Conservation (phyloP, 2,113 vertebrate species). For the Thamnaconus septentrionalis region DNA sequence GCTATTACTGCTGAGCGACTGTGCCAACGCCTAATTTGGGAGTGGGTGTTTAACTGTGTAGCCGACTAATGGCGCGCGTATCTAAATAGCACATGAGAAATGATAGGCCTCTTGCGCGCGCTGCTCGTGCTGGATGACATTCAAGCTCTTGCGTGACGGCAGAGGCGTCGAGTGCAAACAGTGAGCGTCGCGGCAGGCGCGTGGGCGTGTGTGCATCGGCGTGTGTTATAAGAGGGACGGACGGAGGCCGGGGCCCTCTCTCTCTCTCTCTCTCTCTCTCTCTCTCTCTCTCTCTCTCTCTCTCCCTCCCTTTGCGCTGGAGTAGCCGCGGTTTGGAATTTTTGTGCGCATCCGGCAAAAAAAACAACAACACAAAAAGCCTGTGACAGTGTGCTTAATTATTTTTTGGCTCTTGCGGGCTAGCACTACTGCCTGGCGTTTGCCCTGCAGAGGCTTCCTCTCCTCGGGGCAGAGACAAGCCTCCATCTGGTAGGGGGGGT, state of each 20-base stretch:
- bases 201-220: too few relatives aligned
- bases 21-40: too few relatives aligned
- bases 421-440: conserved; percentile 59
- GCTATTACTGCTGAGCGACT: too few relatives aligned
- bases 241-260: conserved; percentile 63
- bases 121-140: conserved; percentile 54
- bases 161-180: conserved; percentile 58
- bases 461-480: conserved; percentile 55
- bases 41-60: too few relatives aligned
- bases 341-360: conserved; percentile 19
- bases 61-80: too few relatives aligned
- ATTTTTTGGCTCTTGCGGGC: conserved; percentile 71
- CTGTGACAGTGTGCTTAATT: conserved; percentile 77
- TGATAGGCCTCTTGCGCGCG: neutral
- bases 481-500: conserved; percentile 50
- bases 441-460: conserved; percentile 64
- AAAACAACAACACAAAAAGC: conserved; percentile 55
- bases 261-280: conserved; percentile 15
- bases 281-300: conserved; percentile 9
- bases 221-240: conserved; percentile 24
- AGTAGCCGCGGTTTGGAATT: too few relatives aligned
- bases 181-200: conserved; percentile 33
- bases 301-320: conserved; percentile 66
- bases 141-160: conserved; percentile 33
- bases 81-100: conserved; percentile 30